A percentile compares a stretch with the other conserved stretches of the same genome.
Conservation (phyloP, 2,113 vertebrate species). For the Corydoras maculifer region DNA sequence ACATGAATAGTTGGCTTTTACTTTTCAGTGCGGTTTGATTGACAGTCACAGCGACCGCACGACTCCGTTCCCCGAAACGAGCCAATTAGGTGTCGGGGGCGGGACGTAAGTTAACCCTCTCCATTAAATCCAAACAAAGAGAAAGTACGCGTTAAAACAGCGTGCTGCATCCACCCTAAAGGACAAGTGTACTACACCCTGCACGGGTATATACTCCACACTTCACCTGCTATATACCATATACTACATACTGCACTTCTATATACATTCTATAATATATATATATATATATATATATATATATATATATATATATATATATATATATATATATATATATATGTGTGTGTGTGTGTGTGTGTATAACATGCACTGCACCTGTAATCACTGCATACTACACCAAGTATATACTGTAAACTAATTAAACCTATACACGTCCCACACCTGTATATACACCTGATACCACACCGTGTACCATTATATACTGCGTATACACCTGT, state of each 20-base stretch:
- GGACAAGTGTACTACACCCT: background rate
- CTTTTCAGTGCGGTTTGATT: constrained; percentile 52
- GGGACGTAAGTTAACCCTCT: constrained; percentile 38
- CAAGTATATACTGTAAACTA: too few relatives aligned
- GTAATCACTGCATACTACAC: too few relatives aligned
- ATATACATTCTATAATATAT: too few relatives aligned
- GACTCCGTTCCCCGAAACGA: constrained; percentile 37
- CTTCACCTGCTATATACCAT: background rate
- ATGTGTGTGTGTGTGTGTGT: background rate
- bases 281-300: background rate
- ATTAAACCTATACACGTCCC: too few relatives aligned
- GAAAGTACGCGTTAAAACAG: constrained; percentile 5
- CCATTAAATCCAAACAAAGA: constrained; percentile 1
- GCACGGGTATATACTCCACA: background rate
- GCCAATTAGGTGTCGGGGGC: constrained; percentile 49
- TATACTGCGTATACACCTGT: too few relatives aligned
- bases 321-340: background rate
- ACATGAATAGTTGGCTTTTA: constrained; percentile 26
- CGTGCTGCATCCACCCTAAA: too few relatives aligned
- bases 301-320: too few relatives aligned
- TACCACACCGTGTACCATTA: too few relatives aligned
- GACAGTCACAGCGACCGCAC: constrained; percentile 50
- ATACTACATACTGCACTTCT: too few relatives aligned
- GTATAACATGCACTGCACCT: too few relatives aligned
- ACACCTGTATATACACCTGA: too few relatives aligned